These are phyloP conservation scores for Panthera tigris DNA, from an alignment of 2,113 vertebrate species.

Conservation along the genomic window DNA sequence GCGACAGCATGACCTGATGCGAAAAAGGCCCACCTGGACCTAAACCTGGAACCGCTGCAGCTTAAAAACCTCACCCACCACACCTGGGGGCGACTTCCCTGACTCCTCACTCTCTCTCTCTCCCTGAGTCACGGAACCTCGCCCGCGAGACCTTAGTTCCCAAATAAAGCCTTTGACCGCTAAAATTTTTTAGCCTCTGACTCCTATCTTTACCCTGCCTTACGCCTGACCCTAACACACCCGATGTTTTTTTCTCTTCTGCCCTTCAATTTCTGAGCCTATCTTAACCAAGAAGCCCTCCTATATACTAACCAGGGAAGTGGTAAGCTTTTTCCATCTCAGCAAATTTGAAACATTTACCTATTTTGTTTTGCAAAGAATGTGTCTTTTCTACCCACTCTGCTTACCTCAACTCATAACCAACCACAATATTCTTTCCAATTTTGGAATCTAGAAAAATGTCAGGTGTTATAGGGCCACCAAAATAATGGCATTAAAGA, in stretches of 20 bases:
- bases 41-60: too few relatives aligned
- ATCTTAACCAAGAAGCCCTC: background rate
- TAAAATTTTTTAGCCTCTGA: too few relatives aligned
- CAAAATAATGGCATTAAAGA: background rate
- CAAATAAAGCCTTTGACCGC: too few relatives aligned
- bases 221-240: too few relatives aligned
- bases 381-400: background rate
- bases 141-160: too few relatives aligned
- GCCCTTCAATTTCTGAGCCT: background rate
- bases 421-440: background rate
- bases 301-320: background rate
- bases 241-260: background rate
- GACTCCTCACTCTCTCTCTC: too few relatives aligned
- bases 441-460: slow-evolving; percentile 14
- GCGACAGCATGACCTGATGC: too few relatives aligned
- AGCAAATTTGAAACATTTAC: background rate
- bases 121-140: too few relatives aligned
- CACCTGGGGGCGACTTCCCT: too few relatives aligned
- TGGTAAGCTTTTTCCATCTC: background rate
- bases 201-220: too few relatives aligned
- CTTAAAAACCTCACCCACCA: too few relatives aligned
- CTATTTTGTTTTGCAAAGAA: slow-evolving; percentile 3
- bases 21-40: too few relatives aligned
- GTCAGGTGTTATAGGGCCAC: background rate
- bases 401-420: background rate